A percentile compares a stretch with the other conserved stretches of the same genome.
phyloP scores from a whole-genome alignment of 1,140 invertebrate species.

The Neodiprion pinetum region DNA sequence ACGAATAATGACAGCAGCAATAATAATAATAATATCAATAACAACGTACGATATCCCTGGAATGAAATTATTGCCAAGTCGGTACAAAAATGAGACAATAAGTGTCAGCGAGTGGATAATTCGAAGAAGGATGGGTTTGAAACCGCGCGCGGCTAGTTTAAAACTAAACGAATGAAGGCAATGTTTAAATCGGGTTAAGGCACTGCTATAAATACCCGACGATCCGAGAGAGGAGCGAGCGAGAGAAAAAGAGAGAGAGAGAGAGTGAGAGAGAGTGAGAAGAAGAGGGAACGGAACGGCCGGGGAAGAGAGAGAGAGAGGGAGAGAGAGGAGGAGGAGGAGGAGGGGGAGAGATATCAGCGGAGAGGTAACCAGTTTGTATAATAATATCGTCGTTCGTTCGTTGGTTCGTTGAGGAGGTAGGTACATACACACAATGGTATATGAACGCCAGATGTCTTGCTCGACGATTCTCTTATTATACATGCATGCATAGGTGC shows the following conservation, averaged over 20 bases:
- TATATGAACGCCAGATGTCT: slow-evolving; percentile 46
- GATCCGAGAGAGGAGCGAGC: slow-evolving; percentile 39
- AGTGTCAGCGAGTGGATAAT: too few relatives aligned
- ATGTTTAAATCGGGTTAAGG: slow-evolving; percentile 59
- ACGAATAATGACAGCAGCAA: too few relatives aligned
- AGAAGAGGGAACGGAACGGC: too few relatives aligned
- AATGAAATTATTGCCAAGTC: too few relatives aligned
- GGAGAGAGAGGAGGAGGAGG: background rate
- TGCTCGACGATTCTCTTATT: slow-evolving; percentile 30
- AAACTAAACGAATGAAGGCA: too few relatives aligned
- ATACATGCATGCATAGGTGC: background rate
- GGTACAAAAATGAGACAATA: too few relatives aligned
- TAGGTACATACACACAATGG: slow-evolving; percentile 45
- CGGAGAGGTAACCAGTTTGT: slow-evolving; percentile 47
- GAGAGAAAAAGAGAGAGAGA: slow-evolving; percentile 21
- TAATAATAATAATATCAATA: too few relatives aligned
- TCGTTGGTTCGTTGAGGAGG: slow-evolving; percentile 39
- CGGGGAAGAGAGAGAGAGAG: slow-evolving; percentile 21
- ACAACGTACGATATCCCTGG: too few relatives aligned
- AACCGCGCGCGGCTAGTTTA: too few relatives aligned
- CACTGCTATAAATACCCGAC: slow-evolving; percentile 59
- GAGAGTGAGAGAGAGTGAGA: too few relatives aligned
- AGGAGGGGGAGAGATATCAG: slow-evolving; percentile 27
- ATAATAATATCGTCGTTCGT: slow-evolving; percentile 47
- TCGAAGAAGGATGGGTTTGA: too few relatives aligned